A percentile compares a stretch with the other conserved stretches of the same genome.
Conservation (phyloP, 2,113 vertebrate species). For the Gobio gobio region DNA sequence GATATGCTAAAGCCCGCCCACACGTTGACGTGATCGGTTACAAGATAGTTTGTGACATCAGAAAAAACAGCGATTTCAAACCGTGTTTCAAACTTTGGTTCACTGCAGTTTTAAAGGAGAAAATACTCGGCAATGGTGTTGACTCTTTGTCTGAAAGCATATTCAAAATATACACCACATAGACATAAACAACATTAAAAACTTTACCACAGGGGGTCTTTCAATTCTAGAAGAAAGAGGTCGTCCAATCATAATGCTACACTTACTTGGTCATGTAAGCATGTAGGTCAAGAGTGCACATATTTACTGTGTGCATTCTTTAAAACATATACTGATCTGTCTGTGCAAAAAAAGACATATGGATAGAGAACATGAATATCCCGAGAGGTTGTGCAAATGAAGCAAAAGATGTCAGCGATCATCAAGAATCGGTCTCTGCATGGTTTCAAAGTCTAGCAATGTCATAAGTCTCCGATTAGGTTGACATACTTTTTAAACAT, state of each 20-base stretch:
- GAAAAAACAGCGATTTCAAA: too few relatives aligned
- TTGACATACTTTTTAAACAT: slow-evolving; percentile 6
- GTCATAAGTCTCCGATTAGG: neutral
- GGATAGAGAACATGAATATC: neutral
- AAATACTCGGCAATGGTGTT: too few relatives aligned
- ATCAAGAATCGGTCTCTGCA: slow-evolving; percentile 1
- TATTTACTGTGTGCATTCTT: neutral
- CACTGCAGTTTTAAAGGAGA: too few relatives aligned
- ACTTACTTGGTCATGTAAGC: neutral
- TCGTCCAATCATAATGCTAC: neutral
- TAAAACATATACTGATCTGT: neutral
- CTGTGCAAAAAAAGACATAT: neutral
- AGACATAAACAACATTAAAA: too few relatives aligned
- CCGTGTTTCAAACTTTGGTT: too few relatives aligned
- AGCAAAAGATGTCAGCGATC: slow-evolving; percentile 3
- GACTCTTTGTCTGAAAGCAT: too few relatives aligned
- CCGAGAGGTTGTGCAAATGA: neutral
- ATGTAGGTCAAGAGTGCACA: neutral
- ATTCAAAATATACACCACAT: too few relatives aligned
- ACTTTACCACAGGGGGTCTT: too few relatives aligned
- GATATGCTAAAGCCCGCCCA: too few relatives aligned
- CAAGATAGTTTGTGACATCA: too few relatives aligned
- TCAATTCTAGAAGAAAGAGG: neutral
- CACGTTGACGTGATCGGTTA: too few relatives aligned
- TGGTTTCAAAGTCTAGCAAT: slow-evolving; percentile 8